phyloP scores from a whole-genome alignment of 2,797 vertebrate species.

The Liparis tanakae region DNA sequence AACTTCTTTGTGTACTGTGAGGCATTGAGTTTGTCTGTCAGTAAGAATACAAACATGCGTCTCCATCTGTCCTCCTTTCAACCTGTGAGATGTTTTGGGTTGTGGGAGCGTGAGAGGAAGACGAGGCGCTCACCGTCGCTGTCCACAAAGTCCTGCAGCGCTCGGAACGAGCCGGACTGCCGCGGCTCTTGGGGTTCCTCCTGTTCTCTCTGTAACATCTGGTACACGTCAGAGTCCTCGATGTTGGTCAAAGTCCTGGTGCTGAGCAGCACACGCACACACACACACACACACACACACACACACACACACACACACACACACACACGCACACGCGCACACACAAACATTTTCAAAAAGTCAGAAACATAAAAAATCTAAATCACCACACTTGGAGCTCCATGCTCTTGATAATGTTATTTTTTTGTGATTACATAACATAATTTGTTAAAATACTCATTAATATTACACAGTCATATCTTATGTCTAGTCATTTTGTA shows the following conservation, averaged over 20 bases:
- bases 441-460: too few relatives aligned
- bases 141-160: slow-evolving; percentile 94
- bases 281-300: slow-evolving; percentile 53
- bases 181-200: slow-evolving; percentile 88
- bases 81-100: neutral
- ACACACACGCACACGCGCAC: too few relatives aligned
- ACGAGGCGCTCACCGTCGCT: slow-evolving; percentile 85
- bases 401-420: too few relatives aligned
- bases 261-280: slow-evolving; percentile 72
- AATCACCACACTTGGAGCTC: too few relatives aligned
- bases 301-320: slow-evolving; percentile 26
- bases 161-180: slow-evolving; percentile 95
- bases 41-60: neutral
- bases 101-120: neutral
- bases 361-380: too few relatives aligned
- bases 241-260: slow-evolving; percentile 81
- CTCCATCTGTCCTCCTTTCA: neutral
- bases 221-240: slow-evolving; percentile 93
- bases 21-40: neutral
- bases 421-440: too few relatives aligned
- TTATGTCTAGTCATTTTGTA: too few relatives aligned
- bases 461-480: too few relatives aligned
- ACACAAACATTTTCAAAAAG: neutral
- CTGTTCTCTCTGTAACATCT: slow-evolving; percentile 88
- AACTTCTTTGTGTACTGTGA: neutral